Evolutionary conservation across 2,797 vertebrate genomes (phyloP).

Genomic region (Halcyon smyrnensis): DNA sequence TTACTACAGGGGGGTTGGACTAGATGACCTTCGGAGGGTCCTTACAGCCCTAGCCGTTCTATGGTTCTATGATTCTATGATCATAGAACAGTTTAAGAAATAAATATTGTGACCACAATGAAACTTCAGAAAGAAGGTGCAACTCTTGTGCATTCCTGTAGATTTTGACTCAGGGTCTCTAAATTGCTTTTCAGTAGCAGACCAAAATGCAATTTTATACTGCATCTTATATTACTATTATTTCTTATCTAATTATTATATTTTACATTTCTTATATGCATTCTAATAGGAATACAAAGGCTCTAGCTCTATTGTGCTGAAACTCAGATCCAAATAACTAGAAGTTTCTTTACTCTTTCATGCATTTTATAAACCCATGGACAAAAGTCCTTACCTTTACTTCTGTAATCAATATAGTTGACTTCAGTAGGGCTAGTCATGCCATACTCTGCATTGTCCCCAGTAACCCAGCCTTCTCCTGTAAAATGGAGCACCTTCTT

Average conservation of each 20-base stretch:
- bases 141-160: fast-evolving
- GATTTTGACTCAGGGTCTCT: background rate
- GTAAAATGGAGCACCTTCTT: background rate
- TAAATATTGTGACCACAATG: background rate
- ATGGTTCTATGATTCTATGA: too few species aligned
- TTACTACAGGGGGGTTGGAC: too few species aligned
- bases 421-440: background rate
- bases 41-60: too few species aligned
- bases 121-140: background rate
- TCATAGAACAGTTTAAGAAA: background rate
- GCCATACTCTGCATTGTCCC: too few species aligned
- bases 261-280: background rate
- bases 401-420: background rate
- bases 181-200: background rate
- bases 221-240: background rate
- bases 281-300: background rate
- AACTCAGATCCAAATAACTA: background rate
- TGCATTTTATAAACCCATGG: background rate
- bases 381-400: background rate
- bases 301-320: fast-evolving
- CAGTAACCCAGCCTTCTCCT: background rate
- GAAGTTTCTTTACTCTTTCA: background rate
- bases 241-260: background rate
- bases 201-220: background rate
- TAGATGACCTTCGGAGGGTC: too few species aligned